Evolutionary conservation across 2,113 vertebrate species (phyloP).

Genomic region (Scalopus aquaticus): DNA sequence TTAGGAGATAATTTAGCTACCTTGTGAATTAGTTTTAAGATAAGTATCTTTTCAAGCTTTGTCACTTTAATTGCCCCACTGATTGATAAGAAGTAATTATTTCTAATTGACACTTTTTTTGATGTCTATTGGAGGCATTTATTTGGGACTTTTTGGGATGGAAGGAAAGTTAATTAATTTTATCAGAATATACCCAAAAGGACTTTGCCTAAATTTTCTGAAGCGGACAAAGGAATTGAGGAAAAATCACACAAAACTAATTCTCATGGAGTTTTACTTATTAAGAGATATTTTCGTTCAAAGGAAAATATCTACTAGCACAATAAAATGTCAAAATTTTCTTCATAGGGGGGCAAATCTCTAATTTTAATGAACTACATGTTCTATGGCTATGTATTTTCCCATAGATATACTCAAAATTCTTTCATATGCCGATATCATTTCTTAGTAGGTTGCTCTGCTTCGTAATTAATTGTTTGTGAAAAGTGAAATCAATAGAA

Average conservation of each 20-base stretch:
- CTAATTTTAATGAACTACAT: background rate
- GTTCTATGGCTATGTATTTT: background rate
- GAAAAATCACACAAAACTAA: constrained; percentile 43
- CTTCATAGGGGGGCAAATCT: background rate
- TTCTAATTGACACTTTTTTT: constrained; percentile 82
- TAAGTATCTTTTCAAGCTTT: constrained; percentile 82
- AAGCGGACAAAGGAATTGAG: constrained; percentile 57
- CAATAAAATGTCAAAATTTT: constrained; percentile 28
- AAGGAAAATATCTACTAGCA: background rate
- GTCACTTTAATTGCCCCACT: constrained; percentile 83
- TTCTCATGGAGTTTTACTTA: constrained; percentile 54
- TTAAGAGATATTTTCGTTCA: constrained; percentile 50
- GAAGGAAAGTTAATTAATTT: constrained; percentile 75
- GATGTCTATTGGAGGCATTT: constrained; percentile 80
- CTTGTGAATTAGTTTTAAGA: constrained; percentile 83
- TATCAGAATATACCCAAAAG: background rate
- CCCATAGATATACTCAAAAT: background rate
- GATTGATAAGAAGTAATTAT: constrained; percentile 83
- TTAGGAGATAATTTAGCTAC: constrained; percentile 84
- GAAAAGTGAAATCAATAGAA: constrained; percentile 15
- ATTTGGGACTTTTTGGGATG: constrained; percentile 53
- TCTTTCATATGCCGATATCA: background rate
- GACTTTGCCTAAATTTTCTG: constrained; percentile 41
- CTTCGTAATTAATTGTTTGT: constrained; percentile 41
- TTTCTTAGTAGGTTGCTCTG: background rate